Percentiles rank a stretch among this genome's conserved stretches.
phyloP scores from a whole-genome alignment of 2,888 invertebrate species.

The Lacanobia oleracea region DNA sequence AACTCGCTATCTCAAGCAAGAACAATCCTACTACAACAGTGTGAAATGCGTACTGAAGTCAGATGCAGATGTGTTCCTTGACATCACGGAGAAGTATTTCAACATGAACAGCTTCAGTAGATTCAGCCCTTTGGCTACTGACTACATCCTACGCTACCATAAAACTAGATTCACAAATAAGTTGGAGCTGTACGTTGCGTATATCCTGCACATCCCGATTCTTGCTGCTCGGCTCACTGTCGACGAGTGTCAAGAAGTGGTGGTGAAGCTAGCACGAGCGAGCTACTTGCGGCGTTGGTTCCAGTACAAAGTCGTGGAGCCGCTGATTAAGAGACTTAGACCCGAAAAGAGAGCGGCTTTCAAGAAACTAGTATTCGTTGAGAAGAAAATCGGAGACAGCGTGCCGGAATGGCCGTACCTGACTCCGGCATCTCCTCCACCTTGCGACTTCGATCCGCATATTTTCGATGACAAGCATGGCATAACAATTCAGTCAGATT shows the following conservation, averaged over 20 bases:
- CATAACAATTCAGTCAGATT: background rate
- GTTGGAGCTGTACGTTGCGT: constrained; percentile 74
- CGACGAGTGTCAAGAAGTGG: constrained; percentile 74
- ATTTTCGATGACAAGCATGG: constrained; percentile 62
- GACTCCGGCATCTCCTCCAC: constrained; percentile 50
- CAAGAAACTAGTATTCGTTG: constrained; percentile 76
- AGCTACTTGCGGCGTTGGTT: constrained; percentile 74
- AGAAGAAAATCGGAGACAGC: constrained; percentile 69
- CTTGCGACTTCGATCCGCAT: constrained; percentile 4
- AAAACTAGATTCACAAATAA: constrained; percentile 74
- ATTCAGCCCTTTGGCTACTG: constrained; percentile 69
- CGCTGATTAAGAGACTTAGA: constrained; percentile 73
- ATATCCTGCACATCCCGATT: constrained; percentile 72
- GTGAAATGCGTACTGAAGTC: constrained; percentile 73
- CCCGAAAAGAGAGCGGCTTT: constrained; percentile 68
- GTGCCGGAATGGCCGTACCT: constrained; percentile 72
- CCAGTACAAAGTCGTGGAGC: constrained; percentile 75
- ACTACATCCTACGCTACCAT: constrained; percentile 71
- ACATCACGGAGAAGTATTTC: constrained; percentile 76
- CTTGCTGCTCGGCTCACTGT: constrained; percentile 70
- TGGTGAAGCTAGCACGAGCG: constrained; percentile 73
- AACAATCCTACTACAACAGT: constrained; percentile 69
- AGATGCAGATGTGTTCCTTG: constrained; percentile 72
- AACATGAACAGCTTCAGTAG: constrained; percentile 48
- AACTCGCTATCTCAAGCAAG: constrained; percentile 62